Percentiles rank a stretch among this genome's conserved stretches.
These are phyloP conservation scores for Bryconaethiops microstoma DNA, from an alignment of 2,797 vertebrate genomes.

Conservation along the genomic window DNA sequence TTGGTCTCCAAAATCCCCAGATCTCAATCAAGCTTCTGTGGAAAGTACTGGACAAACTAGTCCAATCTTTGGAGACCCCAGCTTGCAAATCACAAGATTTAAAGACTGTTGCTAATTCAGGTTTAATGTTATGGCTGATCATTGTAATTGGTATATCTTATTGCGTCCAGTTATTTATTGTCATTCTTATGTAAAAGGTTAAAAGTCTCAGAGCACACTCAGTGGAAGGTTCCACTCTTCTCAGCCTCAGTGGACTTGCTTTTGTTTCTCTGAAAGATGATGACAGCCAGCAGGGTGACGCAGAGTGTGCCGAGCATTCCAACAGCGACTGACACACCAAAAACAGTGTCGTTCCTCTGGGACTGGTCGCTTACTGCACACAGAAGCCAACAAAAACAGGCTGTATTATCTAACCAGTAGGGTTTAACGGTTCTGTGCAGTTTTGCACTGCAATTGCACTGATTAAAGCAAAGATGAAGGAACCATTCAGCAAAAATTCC, in stretches of 20 bases:
- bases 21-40: too few species aligned
- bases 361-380: slow-evolving; percentile 45
- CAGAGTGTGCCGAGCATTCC: slow-evolving; percentile 61
- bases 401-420: neutral
- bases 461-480: neutral
- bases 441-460: neutral
- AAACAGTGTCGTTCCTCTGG: slow-evolving; percentile 2
- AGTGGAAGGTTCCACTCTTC: slow-evolving; percentile 40
- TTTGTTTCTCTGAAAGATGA: slow-evolving; percentile 52
- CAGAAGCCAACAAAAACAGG: neutral
- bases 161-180: too few species aligned
- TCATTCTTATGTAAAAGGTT: too few species aligned
- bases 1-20: too few species aligned
- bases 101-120: too few species aligned
- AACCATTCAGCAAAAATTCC: too few species aligned
- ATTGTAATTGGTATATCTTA: too few species aligned
- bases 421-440: too few species aligned
- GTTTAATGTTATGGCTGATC: too few species aligned
- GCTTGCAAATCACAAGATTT: too few species aligned
- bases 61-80: too few species aligned
- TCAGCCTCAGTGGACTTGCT: neutral
- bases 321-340: slow-evolving; percentile 61
- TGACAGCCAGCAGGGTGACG: slow-evolving; percentile 58
- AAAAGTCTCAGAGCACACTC: neutral
- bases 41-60: too few species aligned